Base-by-base conservation (phyloP, 2,888 invertebrate genomes). In the Ceraclea dissimilis region DNA sequence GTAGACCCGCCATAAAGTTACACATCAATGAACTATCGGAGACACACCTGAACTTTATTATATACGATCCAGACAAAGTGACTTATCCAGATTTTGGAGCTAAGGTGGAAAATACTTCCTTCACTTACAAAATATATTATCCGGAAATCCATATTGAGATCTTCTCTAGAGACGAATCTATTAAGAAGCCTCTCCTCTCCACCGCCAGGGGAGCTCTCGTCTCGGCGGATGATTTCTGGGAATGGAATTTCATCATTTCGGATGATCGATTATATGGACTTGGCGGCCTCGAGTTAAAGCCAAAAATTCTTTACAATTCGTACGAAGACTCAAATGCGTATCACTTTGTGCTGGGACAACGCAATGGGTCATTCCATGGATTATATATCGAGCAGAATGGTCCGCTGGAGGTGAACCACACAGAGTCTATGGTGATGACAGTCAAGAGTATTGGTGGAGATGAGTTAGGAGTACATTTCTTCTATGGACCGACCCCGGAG, bases 1-100 rank as follows among this genome's bases (percentile, higher is more conserved):
- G 71, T 59, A 46, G 70, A 5, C 58, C 62, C 10, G 64, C 63
- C 1, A 54, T 77, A 1, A 67, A 66, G 59, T 58, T 77, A 2
- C 70, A 74, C 0, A 63, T 76, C 2, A 69, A 75, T 51, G 78
- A 77, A 64, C 56, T 70, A 33, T 69, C 75, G 0, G 34, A 67
- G 0, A 68, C 73, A 1, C 76, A 77, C 64, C 51, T 76, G 19
- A 65, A 69, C 13, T 56, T 77, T 2, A 68, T 69, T 1, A 71
- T 74, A 31, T 75, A 75, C 58, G 67, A 74, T 61, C 60, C 73
- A 0, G 58, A 61, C 22, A 61, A 65, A 21, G 56, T 57, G 1
- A 62, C 64, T 0, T 34, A 69, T 0, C 18, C 18, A 8, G 33
- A 13, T 10, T 52, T 47, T 17, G 71, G 73, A 1, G 64, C 62